phyloP scores from a whole-genome alignment of 2,113 vertebrate species.

The Calidris pygmaea region DNA sequence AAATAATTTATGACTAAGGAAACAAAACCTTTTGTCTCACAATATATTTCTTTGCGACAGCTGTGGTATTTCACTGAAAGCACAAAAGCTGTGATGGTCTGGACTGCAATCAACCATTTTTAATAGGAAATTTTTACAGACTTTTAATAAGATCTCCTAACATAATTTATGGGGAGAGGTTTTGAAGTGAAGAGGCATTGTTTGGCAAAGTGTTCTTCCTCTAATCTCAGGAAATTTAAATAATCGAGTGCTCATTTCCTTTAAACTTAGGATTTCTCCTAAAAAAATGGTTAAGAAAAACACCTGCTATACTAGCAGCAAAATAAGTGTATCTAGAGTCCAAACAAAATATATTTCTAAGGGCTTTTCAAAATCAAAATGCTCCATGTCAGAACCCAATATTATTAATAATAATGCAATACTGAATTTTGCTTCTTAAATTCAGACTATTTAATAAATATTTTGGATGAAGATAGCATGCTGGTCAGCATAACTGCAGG shows the following conservation, averaged over 20 bases:
- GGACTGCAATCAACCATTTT: constrained; percentile 88
- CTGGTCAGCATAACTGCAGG: background rate
- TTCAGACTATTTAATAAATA: background rate
- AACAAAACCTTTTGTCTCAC: constrained; percentile 85
- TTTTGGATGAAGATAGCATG: background rate
- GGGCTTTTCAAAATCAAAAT: background rate
- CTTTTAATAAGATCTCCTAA: constrained; percentile 88
- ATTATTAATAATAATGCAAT: background rate
- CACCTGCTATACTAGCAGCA: constrained; percentile 73
- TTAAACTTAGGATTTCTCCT: constrained; percentile 74
- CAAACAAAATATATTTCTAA: constrained; percentile 4
- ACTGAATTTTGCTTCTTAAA: background rate
- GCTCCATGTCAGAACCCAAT: background rate
- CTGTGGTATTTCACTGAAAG: constrained; percentile 88
- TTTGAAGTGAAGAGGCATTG: constrained; percentile 94
- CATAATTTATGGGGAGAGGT: constrained; percentile 90
- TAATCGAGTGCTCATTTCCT: constrained; percentile 81
- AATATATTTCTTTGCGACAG: constrained; percentile 87
- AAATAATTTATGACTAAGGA: constrained; percentile 83
- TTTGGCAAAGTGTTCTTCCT: constrained; percentile 90
- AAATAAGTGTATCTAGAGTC: constrained; percentile 12
- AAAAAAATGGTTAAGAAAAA: constrained; percentile 77
- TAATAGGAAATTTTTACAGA: constrained; percentile 86
- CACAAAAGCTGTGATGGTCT: constrained; percentile 82
- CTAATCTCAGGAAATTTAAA: constrained; percentile 89